These are phyloP conservation scores for Drosophila pseudotakahashii DNA, from an alignment of 2,888 invertebrate genomes.

Conservation along the genomic window DNA sequence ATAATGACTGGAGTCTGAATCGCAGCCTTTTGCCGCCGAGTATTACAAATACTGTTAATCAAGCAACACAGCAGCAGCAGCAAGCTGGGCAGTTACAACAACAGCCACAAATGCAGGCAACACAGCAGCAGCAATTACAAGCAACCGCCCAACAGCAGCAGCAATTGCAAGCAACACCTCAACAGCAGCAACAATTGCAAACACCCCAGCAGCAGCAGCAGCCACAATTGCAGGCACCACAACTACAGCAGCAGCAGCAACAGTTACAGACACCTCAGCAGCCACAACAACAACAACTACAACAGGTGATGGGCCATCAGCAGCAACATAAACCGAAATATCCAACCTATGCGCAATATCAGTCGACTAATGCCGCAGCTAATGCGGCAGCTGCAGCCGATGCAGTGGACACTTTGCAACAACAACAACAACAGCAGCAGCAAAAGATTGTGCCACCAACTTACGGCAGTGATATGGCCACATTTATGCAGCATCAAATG, in stretches of 20 bases:
- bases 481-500: slow-evolving; percentile 81
- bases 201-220: slow-evolving; percentile 43
- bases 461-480: slow-evolving; percentile 76
- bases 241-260: slow-evolving; percentile 38
- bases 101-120: slow-evolving; percentile 39
- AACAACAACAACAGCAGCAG: slow-evolving; percentile 54
- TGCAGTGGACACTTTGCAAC: slow-evolving; percentile 46
- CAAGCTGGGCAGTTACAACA: slow-evolving; percentile 16
- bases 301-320: slow-evolving; percentile 46
- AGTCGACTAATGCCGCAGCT: slow-evolving; percentile 72
- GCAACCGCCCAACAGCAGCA: slow-evolving; percentile 41
- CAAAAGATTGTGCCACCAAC: slow-evolving; percentile 68
- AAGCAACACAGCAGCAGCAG: slow-evolving; percentile 28
- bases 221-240: neutral
- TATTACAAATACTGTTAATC: slow-evolving; percentile 43
- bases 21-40: slow-evolving; percentile 62
- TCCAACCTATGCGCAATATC: slow-evolving; percentile 81
- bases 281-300: neutral
- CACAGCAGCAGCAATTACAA: slow-evolving; percentile 34
- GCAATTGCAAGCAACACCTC: slow-evolving; percentile 25
- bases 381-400: slow-evolving; percentile 65
- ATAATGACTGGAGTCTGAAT: slow-evolving; percentile 64
- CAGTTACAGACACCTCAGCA: slow-evolving; percentile 12
- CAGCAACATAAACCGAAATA: slow-evolving; percentile 70
- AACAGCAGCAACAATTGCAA: slow-evolving; percentile 29